phyloP scores from a whole-genome alignment of 2,113 vertebrate species.

The Ptychochromis oligacanthus region DNA sequence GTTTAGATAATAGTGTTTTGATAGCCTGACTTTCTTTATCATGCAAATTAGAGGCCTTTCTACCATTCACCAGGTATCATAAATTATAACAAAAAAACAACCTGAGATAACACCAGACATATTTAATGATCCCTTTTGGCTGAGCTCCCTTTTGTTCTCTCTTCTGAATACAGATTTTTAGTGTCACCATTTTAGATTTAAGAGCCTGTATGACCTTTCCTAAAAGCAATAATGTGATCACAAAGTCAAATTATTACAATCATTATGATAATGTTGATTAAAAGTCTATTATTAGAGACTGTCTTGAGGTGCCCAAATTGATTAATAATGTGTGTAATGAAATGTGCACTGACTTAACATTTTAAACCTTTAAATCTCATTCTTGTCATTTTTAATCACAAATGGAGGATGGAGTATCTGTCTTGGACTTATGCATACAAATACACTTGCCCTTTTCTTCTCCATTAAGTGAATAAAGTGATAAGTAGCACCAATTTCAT shows the following conservation, averaged over 20 bases:
- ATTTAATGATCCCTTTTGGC: conserved; percentile 54
- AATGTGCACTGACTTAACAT: background rate
- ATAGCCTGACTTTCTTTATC: background rate
- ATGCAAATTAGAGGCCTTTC: background rate
- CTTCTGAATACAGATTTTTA: background rate
- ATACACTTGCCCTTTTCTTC: conserved; percentile 32
- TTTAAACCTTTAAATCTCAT: background rate
- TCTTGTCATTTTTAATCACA: background rate
- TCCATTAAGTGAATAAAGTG: conserved; percentile 16
- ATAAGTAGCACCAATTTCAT: conserved; percentile 24
- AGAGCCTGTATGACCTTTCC: background rate
- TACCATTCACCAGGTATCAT: conserved; percentile 3
- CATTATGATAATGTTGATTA: background rate
- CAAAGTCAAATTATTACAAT: background rate
- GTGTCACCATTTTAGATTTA: background rate
- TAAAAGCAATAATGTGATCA: background rate
- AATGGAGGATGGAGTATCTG: background rate
- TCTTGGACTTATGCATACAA: conserved; percentile 5
- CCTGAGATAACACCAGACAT: conserved; percentile 27
- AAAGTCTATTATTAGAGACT: background rate
- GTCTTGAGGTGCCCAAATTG: background rate
- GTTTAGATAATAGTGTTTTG: background rate
- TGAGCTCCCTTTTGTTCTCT: background rate
- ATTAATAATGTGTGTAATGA: background rate
- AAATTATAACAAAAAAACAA: background rate